phyloP scores from a whole-genome alignment of 1,140 invertebrate species.

The Aradophagus sp. region DNA sequence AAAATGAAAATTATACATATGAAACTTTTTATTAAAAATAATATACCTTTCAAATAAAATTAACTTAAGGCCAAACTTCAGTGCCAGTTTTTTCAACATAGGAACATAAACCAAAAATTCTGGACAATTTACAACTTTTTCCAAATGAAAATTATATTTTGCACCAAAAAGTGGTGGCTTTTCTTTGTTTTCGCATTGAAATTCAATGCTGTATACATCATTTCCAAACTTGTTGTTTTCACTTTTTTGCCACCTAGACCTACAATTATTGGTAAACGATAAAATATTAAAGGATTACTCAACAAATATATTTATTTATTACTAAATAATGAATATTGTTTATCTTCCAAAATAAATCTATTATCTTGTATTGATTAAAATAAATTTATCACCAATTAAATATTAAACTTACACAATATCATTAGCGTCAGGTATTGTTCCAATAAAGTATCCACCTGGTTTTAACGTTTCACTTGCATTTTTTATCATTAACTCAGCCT shows the following conservation, averaged over 20 bases:
- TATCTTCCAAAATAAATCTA: no score
- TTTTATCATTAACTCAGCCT: constrained; percentile 93
- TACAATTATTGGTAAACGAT: constrained; percentile 10
- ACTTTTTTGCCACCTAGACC: constrained; percentile 77
- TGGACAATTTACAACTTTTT: constrained; percentile 97
- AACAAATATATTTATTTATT: no score
- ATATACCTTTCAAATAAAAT: constrained; percentile 72
- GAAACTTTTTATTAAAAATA: constrained; percentile 56
- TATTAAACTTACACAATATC: constrained; percentile 84
- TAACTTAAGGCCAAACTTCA: constrained; percentile 86
- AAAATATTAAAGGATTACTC: no score
- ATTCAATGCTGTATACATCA: constrained; percentile 88
- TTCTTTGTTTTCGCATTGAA: constrained; percentile 82
- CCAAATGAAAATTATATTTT: constrained; percentile 96
- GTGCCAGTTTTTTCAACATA: constrained; percentile 86
- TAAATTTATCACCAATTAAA: background rate
- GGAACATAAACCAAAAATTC: constrained; percentile 98
- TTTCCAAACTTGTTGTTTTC: constrained; percentile 86
- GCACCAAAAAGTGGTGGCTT: constrained; percentile 93
- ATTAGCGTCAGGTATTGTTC: constrained; percentile 94
- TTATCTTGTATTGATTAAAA: no score
- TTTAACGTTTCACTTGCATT: constrained; percentile 93
- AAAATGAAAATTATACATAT: no score
- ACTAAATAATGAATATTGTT: no score
- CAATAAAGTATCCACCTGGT: constrained; percentile 96